phyloP scores from a whole-genome alignment of 2,113 vertebrate species.

The Neodontobutis hainanensis region DNA sequence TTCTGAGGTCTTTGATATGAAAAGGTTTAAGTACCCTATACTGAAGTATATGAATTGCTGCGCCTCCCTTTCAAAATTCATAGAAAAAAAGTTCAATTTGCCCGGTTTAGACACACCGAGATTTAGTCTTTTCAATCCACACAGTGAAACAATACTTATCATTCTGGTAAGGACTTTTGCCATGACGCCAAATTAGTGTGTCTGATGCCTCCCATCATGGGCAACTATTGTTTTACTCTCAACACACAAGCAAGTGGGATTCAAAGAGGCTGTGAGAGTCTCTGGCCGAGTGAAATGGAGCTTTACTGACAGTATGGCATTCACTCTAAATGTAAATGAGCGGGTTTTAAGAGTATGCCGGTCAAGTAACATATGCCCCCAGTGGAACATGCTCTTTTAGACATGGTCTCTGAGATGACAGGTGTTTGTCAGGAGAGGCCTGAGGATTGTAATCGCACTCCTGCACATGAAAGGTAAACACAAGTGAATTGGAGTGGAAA shows the following conservation, averaged over 20 bases:
- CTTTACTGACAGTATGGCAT: constrained; percentile 66
- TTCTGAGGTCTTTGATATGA: constrained; percentile 5
- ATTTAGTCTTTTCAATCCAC: constrained; percentile 40
- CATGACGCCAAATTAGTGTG: constrained; percentile 62
- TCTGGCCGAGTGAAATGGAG: constrained; percentile 65
- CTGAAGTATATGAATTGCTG: constrained; percentile 17
- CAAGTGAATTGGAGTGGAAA: background rate
- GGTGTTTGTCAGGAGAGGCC: constrained; percentile 44
- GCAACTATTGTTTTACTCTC: constrained; percentile 62
- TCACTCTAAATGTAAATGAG: constrained; percentile 87
- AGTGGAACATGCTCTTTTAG: constrained; percentile 52
- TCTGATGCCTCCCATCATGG: constrained; percentile 60
- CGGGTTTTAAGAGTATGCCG: constrained; percentile 67
- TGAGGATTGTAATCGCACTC: constrained; percentile 25
- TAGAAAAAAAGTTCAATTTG: constrained; percentile 35
- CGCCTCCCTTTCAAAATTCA: constrained; percentile 51
- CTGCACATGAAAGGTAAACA: constrained; percentile 3
- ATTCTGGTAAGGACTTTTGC: constrained; percentile 51
- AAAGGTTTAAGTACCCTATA: constrained; percentile 6
- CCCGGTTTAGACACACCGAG: constrained; percentile 34
- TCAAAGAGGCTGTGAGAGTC: constrained; percentile 56
- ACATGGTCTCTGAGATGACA: constrained; percentile 62
- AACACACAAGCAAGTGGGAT: constrained; percentile 55
- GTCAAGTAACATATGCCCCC: constrained; percentile 69
- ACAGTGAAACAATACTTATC: constrained; percentile 43